These are phyloP conservation scores for Pampusana beccarii DNA, from an alignment of 2,113 vertebrate genomes.

Conservation along the genomic window DNA sequence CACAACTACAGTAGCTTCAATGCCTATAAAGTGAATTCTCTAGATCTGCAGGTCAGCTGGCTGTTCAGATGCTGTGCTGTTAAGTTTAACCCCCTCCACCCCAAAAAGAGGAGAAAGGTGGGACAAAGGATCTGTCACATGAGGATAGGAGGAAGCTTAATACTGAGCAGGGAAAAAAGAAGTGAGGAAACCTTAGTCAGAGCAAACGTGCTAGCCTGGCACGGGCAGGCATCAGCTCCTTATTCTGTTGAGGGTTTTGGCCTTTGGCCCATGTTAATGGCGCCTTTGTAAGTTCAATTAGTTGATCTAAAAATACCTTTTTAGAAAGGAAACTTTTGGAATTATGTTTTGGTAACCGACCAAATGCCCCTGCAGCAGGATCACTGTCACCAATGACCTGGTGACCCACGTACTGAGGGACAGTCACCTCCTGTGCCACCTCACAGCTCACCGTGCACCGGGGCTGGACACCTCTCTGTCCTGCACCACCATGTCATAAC, in stretches of 20 bases:
- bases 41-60: neutral
- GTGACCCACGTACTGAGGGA: neutral
- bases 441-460: neutral
- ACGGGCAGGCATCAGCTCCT: neutral
- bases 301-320: neutral
- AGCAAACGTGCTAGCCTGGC: neutral
- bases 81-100: neutral
- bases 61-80: accelerated
- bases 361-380: neutral
- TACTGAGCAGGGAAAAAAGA: neutral
- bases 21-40: neutral
- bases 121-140: neutral
- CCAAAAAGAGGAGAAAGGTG: neutral
- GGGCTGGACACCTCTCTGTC: neutral
- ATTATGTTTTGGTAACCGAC: neutral
- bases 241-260: neutral
- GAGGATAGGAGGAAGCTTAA: neutral
- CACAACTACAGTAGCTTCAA: neutral
- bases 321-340: neutral
- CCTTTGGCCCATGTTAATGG: neutral
- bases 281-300: neutral
- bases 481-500: accelerated
- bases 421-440: neutral
- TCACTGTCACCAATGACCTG: neutral
- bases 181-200: neutral